These are phyloP conservation scores for Poecile montanus DNA, from an alignment of 2,797 vertebrate genomes.

Conservation along the genomic window DNA sequence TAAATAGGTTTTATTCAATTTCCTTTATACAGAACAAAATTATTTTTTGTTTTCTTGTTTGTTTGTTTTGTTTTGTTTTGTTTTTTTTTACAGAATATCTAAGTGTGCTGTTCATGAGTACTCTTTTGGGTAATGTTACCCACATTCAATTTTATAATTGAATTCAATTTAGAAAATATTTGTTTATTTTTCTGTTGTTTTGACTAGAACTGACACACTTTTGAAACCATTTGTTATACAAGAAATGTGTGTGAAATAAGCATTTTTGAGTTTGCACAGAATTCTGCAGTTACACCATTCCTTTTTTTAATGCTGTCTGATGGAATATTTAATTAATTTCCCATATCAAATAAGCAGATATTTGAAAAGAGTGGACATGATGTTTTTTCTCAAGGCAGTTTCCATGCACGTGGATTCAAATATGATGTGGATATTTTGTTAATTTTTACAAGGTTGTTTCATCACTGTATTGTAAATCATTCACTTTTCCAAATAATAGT, in stretches of 20 bases:
- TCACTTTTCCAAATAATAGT: background rate
- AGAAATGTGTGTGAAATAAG: background rate
- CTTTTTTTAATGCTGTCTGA: background rate
- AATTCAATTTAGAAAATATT: background rate
- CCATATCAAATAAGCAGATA: background rate
- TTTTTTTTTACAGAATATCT: background rate
- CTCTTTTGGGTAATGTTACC: background rate
- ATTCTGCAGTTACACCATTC: background rate
- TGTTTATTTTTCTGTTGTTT: background rate
- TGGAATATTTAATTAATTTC: background rate
- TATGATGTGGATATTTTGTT: background rate
- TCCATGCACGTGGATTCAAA: background rate
- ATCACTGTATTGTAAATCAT: background rate
- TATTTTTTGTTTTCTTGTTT: background rate
- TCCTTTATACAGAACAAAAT: background rate
- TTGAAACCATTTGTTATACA: background rate
- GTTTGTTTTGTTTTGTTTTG: too few relatives aligned
- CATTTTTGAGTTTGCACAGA: background rate
- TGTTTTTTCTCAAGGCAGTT: background rate
- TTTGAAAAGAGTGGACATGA: background rate
- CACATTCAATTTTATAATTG: background rate
- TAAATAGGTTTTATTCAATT: background rate
- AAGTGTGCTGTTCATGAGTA: background rate
- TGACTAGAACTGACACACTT: background rate
- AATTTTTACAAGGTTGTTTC: background rate